A percentile compares a stretch with the other conserved stretches of the same genome.
Evolutionary conservation across 2,797 vertebrate genomes (phyloP).

Genomic region (Hippopotamyrus pictus): DNA sequence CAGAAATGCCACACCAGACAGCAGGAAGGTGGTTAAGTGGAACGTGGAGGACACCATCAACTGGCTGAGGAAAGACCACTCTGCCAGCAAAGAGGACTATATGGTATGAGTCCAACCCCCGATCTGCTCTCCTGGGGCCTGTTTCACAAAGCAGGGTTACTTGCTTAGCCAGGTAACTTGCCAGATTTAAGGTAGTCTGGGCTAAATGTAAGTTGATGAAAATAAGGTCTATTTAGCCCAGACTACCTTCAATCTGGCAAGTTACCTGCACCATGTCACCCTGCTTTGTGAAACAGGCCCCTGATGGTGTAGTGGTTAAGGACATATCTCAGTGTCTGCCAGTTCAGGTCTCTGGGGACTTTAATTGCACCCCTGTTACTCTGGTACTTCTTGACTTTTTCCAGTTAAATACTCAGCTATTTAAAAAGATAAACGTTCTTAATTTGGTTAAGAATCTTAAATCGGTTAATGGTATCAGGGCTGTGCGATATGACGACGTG

Average conservation of each 20-base stretch:
- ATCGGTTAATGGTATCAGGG: background rate
- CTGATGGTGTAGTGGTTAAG: background rate
- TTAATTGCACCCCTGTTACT: background rate
- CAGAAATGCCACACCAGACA: conserved; percentile 92
- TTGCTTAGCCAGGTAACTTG: too few relatives aligned
- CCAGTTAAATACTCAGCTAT: background rate
- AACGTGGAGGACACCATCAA: conserved; percentile 96
- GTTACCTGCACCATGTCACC: too few relatives aligned
- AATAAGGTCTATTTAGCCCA: too few relatives aligned
- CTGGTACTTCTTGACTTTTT: background rate
- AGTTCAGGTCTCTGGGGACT: background rate
- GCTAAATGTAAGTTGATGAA: too few relatives aligned
- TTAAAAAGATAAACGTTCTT: background rate
- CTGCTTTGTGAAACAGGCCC: too few relatives aligned
- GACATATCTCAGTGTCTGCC: background rate
- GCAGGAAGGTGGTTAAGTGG: conserved; percentile 97
- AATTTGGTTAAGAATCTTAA: background rate
- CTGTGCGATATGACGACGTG: background rate
- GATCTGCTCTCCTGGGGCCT: background rate
- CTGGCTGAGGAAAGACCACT: conserved; percentile 93
- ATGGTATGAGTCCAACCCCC: conserved; percentile 61
- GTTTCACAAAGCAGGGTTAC: too few relatives aligned
- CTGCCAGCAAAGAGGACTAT: conserved; percentile 93
- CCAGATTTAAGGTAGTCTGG: too few relatives aligned
- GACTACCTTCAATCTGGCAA: too few relatives aligned